These are phyloP conservation scores for Anoura caudifer DNA, from an alignment of 2,113 vertebrate genomes.

Conservation along the genomic window DNA sequence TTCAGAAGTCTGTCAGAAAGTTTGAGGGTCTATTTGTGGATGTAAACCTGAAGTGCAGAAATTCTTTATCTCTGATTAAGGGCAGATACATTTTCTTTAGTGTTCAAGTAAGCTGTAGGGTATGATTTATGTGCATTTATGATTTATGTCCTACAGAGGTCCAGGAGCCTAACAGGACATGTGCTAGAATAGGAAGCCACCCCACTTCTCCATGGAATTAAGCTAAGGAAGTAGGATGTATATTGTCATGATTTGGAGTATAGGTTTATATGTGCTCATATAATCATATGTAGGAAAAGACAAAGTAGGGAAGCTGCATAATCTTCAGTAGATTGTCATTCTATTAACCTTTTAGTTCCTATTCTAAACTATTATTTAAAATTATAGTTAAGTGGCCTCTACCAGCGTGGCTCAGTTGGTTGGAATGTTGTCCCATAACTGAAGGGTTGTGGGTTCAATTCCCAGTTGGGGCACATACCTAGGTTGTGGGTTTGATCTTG, in stretches of 20 bases:
- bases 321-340: background rate
- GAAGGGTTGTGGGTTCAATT: too few species aligned
- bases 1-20: background rate
- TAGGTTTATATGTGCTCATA: background rate
- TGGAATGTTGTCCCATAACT: too few species aligned
- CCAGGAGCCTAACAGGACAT: background rate
- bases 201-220: background rate
- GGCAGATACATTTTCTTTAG: background rate
- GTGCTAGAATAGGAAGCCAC: background rate
- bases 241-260: background rate
- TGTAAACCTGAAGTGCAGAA: background rate
- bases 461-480: too few species aligned
- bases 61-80: background rate
- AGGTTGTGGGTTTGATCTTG: too few species aligned
- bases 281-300: background rate
- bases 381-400: background rate
- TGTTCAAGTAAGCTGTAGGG: background rate
- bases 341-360: background rate
- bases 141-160: too few species aligned
- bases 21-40: background rate
- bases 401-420: too few species aligned
- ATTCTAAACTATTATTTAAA: background rate
- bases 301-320: background rate
- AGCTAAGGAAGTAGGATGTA: background rate
- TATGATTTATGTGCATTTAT: background rate